These are phyloP conservation scores for Zaprionus bogoriensis DNA, from an alignment of 2,888 invertebrate species.

Conservation along the genomic window DNA sequence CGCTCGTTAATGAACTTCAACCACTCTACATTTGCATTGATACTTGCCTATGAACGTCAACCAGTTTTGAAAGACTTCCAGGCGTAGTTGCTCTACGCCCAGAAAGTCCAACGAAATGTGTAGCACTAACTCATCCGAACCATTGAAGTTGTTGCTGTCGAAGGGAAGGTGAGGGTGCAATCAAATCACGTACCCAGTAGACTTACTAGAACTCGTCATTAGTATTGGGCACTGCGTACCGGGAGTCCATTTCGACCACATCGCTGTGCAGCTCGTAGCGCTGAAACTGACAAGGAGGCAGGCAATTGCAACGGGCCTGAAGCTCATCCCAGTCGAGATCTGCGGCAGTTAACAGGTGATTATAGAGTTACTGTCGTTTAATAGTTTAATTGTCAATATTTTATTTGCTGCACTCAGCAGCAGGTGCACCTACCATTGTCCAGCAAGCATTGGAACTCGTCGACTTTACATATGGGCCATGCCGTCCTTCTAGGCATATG, in stretches of 20 bases:
- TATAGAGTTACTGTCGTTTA: neutral
- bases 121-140: conserved; percentile 85
- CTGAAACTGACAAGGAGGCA: conserved; percentile 85
- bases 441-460: conserved; percentile 61
- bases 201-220: conserved; percentile 75
- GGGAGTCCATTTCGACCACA: conserved; percentile 19
- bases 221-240: neutral
- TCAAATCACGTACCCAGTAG: too few relatives aligned
- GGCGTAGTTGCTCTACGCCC: conserved; percentile 85
- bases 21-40: neutral
- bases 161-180: neutral
- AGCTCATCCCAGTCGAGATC: conserved; percentile 36
- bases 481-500: conserved; percentile 82
- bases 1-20: neutral
- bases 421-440: conserved; percentile 27
- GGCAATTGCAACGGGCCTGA: conserved; percentile 66
- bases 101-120: conserved; percentile 88
- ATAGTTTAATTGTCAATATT: too few relatives aligned
- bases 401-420: neutral
- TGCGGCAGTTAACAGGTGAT: conserved; percentile 1
- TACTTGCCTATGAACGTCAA: conserved; percentile 86
- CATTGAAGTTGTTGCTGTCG: conserved; percentile 51
- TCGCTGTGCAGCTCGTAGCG: conserved; percentile 83
- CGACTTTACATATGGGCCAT: conserved; percentile 65
- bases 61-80: conserved; percentile 87